Percentiles rank a stretch among this genome's conserved stretches.
These are phyloP conservation scores for Zapornia atra DNA, from an alignment of 2,113 vertebrate genomes.

Conservation along the genomic window DNA sequence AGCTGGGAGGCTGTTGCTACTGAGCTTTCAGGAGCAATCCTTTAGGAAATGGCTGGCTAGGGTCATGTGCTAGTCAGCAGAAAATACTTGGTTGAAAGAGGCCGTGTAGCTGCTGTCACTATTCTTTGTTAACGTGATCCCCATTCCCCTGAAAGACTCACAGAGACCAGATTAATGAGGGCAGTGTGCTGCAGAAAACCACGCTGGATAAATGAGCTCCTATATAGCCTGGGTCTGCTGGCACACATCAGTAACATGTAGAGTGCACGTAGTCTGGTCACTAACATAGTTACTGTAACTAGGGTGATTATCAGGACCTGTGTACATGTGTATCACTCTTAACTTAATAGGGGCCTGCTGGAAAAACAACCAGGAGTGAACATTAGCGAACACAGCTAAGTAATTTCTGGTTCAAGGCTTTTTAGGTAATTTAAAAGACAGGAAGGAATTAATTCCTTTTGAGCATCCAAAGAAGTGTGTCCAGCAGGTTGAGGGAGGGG, in stretches of 20 bases:
- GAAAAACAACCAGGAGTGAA: neutral
- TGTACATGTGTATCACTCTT: neutral
- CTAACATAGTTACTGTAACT: neutral
- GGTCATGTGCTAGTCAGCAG: neutral
- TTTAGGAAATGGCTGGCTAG: neutral
- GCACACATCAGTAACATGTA: neutral
- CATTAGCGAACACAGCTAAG: neutral
- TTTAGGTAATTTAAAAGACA: neutral
- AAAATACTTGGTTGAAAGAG: neutral
- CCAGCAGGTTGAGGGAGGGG: neutral
- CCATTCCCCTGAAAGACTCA: neutral
- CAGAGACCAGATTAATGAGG: neutral
- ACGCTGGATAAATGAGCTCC: neutral
- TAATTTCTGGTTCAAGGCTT: neutral
- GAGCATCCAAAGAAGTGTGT: neutral
- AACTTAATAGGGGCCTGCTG: neutral
- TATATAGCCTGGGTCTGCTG: accelerated
- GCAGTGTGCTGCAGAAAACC: neutral
- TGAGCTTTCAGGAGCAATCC: neutral
- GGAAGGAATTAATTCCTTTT: neutral
- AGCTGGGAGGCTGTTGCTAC: neutral
- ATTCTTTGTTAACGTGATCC: accelerated
- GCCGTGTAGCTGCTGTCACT: neutral
- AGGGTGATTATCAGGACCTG: neutral
- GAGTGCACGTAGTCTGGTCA: neutral